Percentiles rank a stretch among this genome's conserved stretches.
phyloP scores from a whole-genome alignment of 2,113 vertebrate species.

The Petrocephalus microphthalmus region DNA sequence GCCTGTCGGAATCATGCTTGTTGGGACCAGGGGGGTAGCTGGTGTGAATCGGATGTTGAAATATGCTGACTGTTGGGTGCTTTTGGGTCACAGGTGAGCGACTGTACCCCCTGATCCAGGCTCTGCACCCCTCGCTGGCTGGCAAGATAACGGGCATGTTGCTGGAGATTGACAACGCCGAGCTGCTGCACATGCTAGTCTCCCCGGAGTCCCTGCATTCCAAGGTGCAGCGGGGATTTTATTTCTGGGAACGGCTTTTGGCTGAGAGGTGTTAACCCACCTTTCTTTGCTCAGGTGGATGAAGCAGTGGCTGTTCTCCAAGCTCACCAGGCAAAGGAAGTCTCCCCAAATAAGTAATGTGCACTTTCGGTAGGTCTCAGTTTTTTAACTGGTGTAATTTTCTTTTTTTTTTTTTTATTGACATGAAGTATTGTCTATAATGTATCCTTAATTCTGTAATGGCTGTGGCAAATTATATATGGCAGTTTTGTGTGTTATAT shows the following conservation, averaged over 20 bases:
- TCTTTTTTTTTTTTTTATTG: neutral
- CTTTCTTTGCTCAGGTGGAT: conserved; percentile 66
- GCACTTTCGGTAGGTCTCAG: conserved; percentile 43
- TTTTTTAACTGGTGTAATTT: neutral
- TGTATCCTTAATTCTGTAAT: too few relatives aligned
- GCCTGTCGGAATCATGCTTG: neutral
- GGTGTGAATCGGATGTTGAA: neutral
- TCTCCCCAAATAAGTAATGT: conserved; percentile 49
- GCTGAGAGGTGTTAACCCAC: neutral
- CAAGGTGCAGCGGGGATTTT: conserved; percentile 63
- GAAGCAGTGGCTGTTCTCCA: conserved; percentile 86
- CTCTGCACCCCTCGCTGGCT: conserved; percentile 66
- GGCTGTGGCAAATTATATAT: too few relatives aligned
- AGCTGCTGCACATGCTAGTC: conserved; percentile 88
- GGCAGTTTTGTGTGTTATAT: too few relatives aligned
- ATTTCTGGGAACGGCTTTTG: neutral
- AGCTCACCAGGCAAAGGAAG: conserved; percentile 71
- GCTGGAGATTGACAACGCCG: conserved; percentile 89
- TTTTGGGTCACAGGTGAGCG: conserved; percentile 70
- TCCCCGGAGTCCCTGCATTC: conserved; percentile 77
- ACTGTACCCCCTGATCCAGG: conserved; percentile 77
- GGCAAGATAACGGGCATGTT: conserved; percentile 96
- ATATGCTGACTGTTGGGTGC: conserved; percentile 19
- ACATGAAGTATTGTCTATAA: too few relatives aligned
- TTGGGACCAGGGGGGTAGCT: neutral